Conservation (phyloP, 2,888 invertebrate species). For the Prenolepis imparis region DNA sequence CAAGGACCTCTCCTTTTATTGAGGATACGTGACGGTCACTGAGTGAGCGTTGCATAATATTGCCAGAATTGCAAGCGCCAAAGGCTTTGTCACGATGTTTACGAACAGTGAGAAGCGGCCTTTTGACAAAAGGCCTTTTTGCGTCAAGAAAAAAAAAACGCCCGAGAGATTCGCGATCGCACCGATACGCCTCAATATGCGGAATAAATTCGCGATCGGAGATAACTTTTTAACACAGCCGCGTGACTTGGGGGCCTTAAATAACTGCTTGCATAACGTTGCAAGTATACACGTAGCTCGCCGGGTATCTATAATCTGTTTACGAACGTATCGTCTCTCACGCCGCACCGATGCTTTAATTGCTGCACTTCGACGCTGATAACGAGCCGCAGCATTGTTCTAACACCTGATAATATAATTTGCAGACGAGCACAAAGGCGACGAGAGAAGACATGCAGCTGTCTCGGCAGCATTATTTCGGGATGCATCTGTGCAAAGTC, state of each 20-base stretch:
- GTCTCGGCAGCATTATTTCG: not conserved
- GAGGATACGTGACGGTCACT: conserved; percentile 1
- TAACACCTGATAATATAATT: conserved; percentile 68
- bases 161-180: conserved; percentile 13
- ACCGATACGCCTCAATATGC: not conserved
- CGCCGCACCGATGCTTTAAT: conserved; percentile 45
- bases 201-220: conserved; percentile 30
- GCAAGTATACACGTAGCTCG: conserved; percentile 14
- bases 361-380: conserved; percentile 60
- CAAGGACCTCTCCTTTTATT: not conserved
- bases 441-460: conserved; percentile 5
- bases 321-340: conserved; percentile 60
- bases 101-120: not conserved
- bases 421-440: not conserved
- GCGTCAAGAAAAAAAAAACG: not conserved
- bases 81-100: conserved; percentile 39
- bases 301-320: conserved; percentile 67
- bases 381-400: conserved; percentile 55
- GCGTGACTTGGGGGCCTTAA: conserved; percentile 37
- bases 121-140: not conserved
- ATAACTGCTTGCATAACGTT: conserved; percentile 64
- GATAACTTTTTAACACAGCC: conserved; percentile 42
- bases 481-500: conserved; percentile 43
- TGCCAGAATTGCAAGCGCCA: conserved; percentile 35
- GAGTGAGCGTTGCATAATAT: conserved; percentile 33